Base-by-base conservation (phyloP, 2,113 vertebrate genomes). In the Oostethus manadensis region DNA sequence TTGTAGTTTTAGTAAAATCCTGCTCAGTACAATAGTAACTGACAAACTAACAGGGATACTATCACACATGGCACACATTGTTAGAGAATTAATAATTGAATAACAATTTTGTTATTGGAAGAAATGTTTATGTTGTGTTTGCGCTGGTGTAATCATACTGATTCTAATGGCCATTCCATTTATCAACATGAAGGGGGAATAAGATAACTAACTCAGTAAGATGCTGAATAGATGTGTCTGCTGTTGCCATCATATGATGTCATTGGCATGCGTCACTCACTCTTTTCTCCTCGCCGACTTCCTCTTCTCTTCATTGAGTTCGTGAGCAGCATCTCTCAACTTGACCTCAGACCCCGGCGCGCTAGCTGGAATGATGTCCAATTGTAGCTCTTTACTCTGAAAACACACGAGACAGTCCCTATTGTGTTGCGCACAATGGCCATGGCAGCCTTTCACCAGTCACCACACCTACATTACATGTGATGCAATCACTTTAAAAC, bases 271-370 rank as follows among this genome's bases (percentile, higher is more conserved):
- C 51, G 2, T 42, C 2, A 67, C 88, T 88, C 90, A 99, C 97
- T 99, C 97, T 93, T 99, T 99, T 78, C 97, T 91, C 74, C 96
- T 91, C 13, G 97, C 97, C 15, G 97, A 99, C 68, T 99, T 99
- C 60, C 97, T 91, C 68, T 95, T 98, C 78, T 99, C 97, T 78
- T 99, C 97, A 0, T 99, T 99, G 66, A 99, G 95, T 49, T 99
- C 97, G 67, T 98, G 95, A 66, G 94, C 94, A 18, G 95, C 96
- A 60, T 98, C 97, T 0, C 97, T 92, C 57, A 99, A 89, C 70
- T 98, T 99, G 87, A 99, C 94, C 90, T 99, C 97, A 87, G 91
- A 98, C 82, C 94, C 96, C 0, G 94, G 95, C 62, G 93, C 90
- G 57, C 93, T 98, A 79, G 95, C 94, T 18, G 97, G 97, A 80